Conservation (phyloP, 2,797 vertebrate genomes). For the Clarias platycephalus region DNA sequence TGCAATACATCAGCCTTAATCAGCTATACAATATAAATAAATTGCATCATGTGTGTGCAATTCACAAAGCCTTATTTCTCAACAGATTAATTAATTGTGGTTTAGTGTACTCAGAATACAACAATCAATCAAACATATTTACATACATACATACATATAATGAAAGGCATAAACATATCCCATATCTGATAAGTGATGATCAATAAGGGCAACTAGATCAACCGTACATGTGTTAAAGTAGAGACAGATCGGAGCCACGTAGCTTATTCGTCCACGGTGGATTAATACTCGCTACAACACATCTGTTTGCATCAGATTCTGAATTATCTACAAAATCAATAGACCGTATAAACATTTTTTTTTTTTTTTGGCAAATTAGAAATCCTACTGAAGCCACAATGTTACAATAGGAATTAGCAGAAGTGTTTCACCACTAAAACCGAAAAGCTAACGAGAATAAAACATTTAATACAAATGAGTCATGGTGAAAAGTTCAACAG, state of each 20-base stretch:
- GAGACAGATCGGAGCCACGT: slow-evolving; percentile 5
- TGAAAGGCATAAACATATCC: slow-evolving; percentile 55
- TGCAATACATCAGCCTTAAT: slow-evolving; percentile 54
- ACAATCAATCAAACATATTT: slow-evolving; percentile 54
- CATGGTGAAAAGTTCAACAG: slow-evolving; percentile 15
- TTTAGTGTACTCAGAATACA: slow-evolving; percentile 55
- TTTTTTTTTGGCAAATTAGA: background rate
- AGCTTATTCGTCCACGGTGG: slow-evolving; percentile 4
- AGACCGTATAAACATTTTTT: slow-evolving; percentile 26
- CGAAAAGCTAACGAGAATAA: slow-evolving; percentile 31
- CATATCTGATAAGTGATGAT: slow-evolving; percentile 38
- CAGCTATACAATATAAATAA: slow-evolving; percentile 61
- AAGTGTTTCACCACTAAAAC: slow-evolving; percentile 48
- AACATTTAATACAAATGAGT: slow-evolving; percentile 39
- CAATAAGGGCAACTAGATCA: slow-evolving; percentile 39
- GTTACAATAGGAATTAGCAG: slow-evolving; percentile 38
- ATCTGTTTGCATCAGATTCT: slow-evolving; percentile 24
- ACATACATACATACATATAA: slow-evolving; percentile 59
- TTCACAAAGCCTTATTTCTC: slow-evolving; percentile 50
- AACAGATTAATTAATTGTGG: slow-evolving; percentile 45
- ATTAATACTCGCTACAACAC: slow-evolving; percentile 35
- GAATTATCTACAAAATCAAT: slow-evolving; percentile 38
- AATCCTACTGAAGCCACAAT: slow-evolving; percentile 11
- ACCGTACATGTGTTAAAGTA: slow-evolving; percentile 24
- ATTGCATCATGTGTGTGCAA: slow-evolving; percentile 55